Base-by-base conservation (phyloP, 1,140 invertebrate genomes). In the Bicyclus anynana region DNA sequence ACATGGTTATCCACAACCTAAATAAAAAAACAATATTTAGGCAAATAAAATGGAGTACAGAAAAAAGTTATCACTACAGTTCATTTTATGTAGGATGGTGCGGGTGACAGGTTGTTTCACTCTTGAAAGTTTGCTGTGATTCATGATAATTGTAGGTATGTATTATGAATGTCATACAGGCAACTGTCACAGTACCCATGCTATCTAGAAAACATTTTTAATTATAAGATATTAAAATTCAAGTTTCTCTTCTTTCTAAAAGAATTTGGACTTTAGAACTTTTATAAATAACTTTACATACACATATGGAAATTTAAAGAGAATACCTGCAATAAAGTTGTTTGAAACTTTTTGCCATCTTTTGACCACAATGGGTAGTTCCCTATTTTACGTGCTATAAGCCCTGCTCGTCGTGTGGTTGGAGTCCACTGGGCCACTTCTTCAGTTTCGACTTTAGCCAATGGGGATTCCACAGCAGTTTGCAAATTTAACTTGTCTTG, bases 1-100 rank as follows among this genome's bases (percentile, higher is more conserved):
- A 99, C 97, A 91, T 99, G 97, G 89, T 99, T 99, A 80, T 99
- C 98, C 18, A 96, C 88, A 13, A 99, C 92, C 96, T 97, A 44
- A 73, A 40, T 89, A 87, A 69, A 53, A 40, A 53, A 38, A 48
- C 58, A 44, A 27, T 21, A 47, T 5, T 13, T 12, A 38, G 9
- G n/a, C n/a, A n/a, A n/a, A n/a, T n/a, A n/a, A n/a, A 13, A 46
- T 20, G 1, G 18, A 16, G 21, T 44, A 12, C 33, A 52, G 14
- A 10, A 37, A 21, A 23, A n/a, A n/a, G n/a, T n/a, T n/a, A n/a
- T n/a, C n/a, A n/a, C n/a, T n/a, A n/a, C n/a, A n/a, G n/a, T n/a
- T n/a, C n/a, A n/a, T n/a, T n/a, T n/a, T n/a, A n/a, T n/a, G n/a
- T n/a, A n/a, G n/a, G n/a, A n/a, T n/a, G n/a, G n/a, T n/a, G n/a